phyloP scores from a whole-genome alignment of 2,113 vertebrate genomes.

The Gulo gulo region DNA sequence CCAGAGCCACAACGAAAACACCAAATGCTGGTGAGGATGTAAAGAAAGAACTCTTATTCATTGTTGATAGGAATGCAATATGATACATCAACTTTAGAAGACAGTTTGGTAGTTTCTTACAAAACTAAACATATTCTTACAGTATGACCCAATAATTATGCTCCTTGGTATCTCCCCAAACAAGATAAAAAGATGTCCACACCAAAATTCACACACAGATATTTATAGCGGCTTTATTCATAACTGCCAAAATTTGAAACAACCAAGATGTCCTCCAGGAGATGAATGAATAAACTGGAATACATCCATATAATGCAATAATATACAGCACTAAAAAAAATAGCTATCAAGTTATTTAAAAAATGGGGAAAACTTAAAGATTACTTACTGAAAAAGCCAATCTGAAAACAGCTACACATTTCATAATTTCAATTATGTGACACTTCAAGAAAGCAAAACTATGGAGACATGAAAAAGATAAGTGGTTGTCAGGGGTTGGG shows the following conservation, averaged over 20 bases:
- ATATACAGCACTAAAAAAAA: not conserved
- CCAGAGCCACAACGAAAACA: not conserved
- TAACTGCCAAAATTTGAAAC: not conserved
- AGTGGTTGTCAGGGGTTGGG: not conserved
- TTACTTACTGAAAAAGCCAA: not conserved
- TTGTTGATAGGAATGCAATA: not conserved
- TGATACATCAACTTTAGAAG: not conserved
- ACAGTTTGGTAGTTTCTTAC: not conserved
- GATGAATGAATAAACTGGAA: not conserved
- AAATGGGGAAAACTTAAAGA: not conserved
- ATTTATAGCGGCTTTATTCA: not conserved
- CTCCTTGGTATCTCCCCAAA: not conserved
- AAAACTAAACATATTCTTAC: not conserved
- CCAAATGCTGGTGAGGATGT: not conserved
- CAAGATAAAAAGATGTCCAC: not conserved
- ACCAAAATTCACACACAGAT: not conserved
- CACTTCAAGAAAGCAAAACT: not conserved
- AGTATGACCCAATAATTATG: not conserved
- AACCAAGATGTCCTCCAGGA: not conserved
- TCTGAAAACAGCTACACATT: not conserved
- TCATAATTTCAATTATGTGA: not conserved
- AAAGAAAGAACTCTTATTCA: not conserved
- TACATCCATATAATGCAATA: not conserved
- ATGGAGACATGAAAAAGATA: not conserved
- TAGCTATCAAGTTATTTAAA: not conserved